Percentiles rank a stretch among this genome's conserved stretches.
These are phyloP conservation scores for Acronicta aceris DNA, from an alignment of 2,888 invertebrate species.

Conservation along the genomic window DNA sequence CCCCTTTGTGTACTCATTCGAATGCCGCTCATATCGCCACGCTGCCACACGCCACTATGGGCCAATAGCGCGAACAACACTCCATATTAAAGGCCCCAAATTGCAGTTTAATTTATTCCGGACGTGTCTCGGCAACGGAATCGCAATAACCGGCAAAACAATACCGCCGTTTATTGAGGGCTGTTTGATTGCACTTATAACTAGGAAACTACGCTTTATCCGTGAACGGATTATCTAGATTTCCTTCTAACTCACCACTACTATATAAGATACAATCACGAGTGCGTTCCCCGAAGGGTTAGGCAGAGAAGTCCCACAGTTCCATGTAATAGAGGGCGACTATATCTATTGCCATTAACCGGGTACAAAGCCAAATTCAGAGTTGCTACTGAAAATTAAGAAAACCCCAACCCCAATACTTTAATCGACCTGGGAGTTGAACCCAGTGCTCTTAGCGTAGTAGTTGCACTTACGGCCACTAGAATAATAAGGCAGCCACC, in stretches of 20 bases:
- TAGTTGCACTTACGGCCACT: too few relatives aligned
- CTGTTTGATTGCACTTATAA: slow-evolving; percentile 76
- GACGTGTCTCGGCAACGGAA: slow-evolving; percentile 87
- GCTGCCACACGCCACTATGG: slow-evolving; percentile 76
- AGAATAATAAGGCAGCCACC: background rate
- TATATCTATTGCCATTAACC: too few relatives aligned
- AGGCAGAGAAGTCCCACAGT: too few relatives aligned
- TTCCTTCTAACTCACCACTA: slow-evolving; percentile 12
- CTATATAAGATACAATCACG: background rate
- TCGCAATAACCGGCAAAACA: slow-evolving; percentile 87
- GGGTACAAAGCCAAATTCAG: too few relatives aligned
- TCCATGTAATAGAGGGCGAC: too few relatives aligned
- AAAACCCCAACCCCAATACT: too few relatives aligned
- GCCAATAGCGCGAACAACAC: slow-evolving; percentile 85
- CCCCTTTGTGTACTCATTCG: slow-evolving; percentile 86
- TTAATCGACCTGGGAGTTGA: too few relatives aligned
- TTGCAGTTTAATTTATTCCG: slow-evolving; percentile 89
- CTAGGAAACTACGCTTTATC: slow-evolving; percentile 24
- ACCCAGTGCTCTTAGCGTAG: too few relatives aligned
- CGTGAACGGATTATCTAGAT: slow-evolving; percentile 25
- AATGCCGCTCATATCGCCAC: slow-evolving; percentile 83
- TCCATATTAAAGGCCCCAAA: slow-evolving; percentile 88
- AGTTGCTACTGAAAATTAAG: too few relatives aligned
- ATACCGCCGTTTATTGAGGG: slow-evolving; percentile 80
- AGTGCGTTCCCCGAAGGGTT: too few relatives aligned